Percentiles rank a stretch among this genome's conserved stretches.
Evolutionary conservation across 2,888 invertebrate species (phyloP).

Genomic region (Galeopsomyia nigrocyanea): DNA sequence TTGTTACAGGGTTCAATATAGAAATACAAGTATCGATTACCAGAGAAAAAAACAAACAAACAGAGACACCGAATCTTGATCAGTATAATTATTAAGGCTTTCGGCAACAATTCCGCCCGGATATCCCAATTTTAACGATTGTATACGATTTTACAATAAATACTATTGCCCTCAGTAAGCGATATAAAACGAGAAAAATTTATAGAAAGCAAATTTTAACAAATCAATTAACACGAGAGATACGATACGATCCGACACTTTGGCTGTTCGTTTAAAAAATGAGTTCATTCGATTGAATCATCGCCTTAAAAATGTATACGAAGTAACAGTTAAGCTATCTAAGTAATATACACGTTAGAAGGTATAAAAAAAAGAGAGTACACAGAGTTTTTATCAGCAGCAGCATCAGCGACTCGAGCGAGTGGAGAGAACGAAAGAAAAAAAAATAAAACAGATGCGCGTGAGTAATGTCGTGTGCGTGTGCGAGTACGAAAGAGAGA

Average conservation of each 20-base stretch:
- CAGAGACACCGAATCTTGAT: constrained; percentile 29
- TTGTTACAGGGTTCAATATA: constrained; percentile 48
- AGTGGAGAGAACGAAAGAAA: constrained; percentile 44
- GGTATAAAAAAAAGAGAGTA: constrained; percentile 58
- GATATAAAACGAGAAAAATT: constrained; percentile 44
- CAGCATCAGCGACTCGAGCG: constrained; percentile 56
- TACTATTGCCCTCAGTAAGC: constrained; percentile 36
- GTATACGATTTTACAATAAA: constrained; percentile 46
- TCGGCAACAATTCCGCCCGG: constrained; percentile 28
- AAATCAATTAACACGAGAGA: constrained; percentile 36
- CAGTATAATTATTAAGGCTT: constrained; percentile 36
- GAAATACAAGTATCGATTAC: constrained; percentile 42
- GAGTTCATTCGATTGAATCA: constrained; percentile 69
- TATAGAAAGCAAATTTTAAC: constrained; percentile 13
- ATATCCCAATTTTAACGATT: constrained; percentile 36
- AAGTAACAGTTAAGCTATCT: constrained; percentile 68
- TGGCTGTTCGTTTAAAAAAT: constrained; percentile 67
- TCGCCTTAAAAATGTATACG: constrained; percentile 70
- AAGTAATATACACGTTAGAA: constrained; percentile 69
- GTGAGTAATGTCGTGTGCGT: constrained; percentile 45
- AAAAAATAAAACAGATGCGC: constrained; percentile 33
- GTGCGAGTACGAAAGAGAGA: constrained; percentile 34
- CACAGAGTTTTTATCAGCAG: constrained; percentile 66
- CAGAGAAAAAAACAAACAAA: constrained; percentile 12
- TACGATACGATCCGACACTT: constrained; percentile 58